These are phyloP conservation scores for Microdon myrmicae DNA, from an alignment of 2,888 invertebrate genomes.

Conservation along the genomic window DNA sequence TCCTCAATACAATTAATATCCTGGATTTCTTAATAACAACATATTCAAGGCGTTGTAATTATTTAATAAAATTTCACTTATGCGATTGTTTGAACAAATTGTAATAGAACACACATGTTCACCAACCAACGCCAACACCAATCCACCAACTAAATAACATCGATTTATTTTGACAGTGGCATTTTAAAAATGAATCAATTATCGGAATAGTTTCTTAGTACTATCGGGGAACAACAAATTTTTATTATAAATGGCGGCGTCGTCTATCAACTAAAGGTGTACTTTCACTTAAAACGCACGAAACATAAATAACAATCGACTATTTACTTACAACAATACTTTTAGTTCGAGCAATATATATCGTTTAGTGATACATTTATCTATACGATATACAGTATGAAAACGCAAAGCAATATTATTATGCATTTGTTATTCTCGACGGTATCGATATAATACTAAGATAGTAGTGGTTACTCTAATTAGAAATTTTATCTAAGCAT, in stretches of 20 bases:
- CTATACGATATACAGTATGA: slow-evolving; percentile 12
- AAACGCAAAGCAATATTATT: slow-evolving; percentile 8
- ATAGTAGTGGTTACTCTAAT: slow-evolving; percentile 6
- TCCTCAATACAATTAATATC: too few species aligned
- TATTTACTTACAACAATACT: slow-evolving; percentile 3
- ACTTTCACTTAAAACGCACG: slow-evolving; percentile 17
- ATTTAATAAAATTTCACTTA: too few species aligned
- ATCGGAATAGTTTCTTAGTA: slow-evolving; percentile 23
- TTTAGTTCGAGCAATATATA: slow-evolving; percentile 5
- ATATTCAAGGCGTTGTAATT: too few species aligned
- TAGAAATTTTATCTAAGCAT: slow-evolving; percentile 19
- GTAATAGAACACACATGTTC: too few species aligned
- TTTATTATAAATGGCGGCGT: slow-evolving; percentile 42
- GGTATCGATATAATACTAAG: slow-evolving; percentile 17
- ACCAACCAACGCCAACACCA: too few species aligned
- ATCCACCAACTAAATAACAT: too few species aligned
- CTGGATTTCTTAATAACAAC: too few species aligned
- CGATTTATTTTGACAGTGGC: slow-evolving; percentile 34
- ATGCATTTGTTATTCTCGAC: slow-evolving; percentile 14
- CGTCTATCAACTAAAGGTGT: slow-evolving; percentile 27
- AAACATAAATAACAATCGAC: slow-evolving; percentile 4
- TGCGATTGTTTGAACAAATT: too few species aligned
- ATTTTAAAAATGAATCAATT: slow-evolving; percentile 36
- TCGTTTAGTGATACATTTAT: slow-evolving; percentile 9
- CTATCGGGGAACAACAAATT: slow-evolving; percentile 42